Base-by-base conservation (phyloP, 2,797 vertebrate genomes). In the Aldrovandia affinis region DNA sequence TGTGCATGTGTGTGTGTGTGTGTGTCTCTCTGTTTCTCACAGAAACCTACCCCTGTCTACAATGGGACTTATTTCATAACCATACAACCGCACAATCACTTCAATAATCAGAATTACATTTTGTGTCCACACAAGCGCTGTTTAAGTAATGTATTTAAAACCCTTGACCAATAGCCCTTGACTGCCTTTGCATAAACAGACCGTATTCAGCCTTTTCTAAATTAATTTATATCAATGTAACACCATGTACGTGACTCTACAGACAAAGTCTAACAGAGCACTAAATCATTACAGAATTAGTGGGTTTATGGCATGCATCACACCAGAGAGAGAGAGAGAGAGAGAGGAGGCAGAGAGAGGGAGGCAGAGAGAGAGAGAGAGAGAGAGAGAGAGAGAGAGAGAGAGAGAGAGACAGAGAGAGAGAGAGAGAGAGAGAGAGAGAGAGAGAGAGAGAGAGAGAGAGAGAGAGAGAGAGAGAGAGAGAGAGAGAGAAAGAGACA, bases 21-120 rank as follows among this genome's bases (percentile, higher is more conserved):
- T 61, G 30, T 59, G 25, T 8, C 28, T 25, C 25, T 28, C 70
- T 39, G 61, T n/a, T 39, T 57, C 84, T 85, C 68, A 50, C 42
- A 54, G 3, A 42, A 61, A 63, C 22, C 42, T 61, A 77, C 52
- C 79, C 68, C 81, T 50, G 8, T 63, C 39, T 44, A 59, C 50
- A 85, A 85, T n/a, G 28, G 80, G n/a, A 42, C 28, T 81, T 61
- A 55, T 81, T 65, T 81, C 36, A 81, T n/a, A 68, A 81, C 30
- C 7, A 79, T 44, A 50, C 4, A n/a, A n/a, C 47, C 2, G 28
- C 14, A 68, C 68, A 52, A 59, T 81, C 36, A 52, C 65, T 50
- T 36, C 75, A 75, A 57, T 63, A n/a, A 52, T 63, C 28, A 0
- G 28, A 61, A 50, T 28, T 33, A 33, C 44, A 28, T 12, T 50